Base-by-base conservation (phyloP, 1,140 invertebrate species). In the Penaeus japonicus region DNA sequence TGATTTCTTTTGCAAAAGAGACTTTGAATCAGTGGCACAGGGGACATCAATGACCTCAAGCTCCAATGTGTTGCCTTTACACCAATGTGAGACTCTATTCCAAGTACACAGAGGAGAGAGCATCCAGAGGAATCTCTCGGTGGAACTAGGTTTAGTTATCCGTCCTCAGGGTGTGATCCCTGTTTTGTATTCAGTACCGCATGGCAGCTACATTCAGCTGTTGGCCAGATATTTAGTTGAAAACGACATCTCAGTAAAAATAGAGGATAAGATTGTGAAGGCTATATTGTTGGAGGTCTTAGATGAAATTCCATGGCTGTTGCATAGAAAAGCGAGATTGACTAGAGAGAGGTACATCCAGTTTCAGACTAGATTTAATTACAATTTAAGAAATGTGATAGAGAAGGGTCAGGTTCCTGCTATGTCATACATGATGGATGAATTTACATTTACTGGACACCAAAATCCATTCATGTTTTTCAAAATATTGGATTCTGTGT, bases 391-490 rank as follows among this genome's bases (percentile, higher is more conserved):
- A 79, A 62, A 81, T n/a, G 24, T 80, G 20, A 79, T 75, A 32
- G 80, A 84, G 27, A 30, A 54, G 5, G 30, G 59, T 24, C 12
- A 84, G 32, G 65, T 59, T 0, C 32, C 55, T 73, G 5, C 54
- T 47, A 30, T 83, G 30, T 22, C 70, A 24, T 27, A 83, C 10
- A 62, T 73, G 24, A 39, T 89, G 77, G 57, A 84, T 39, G 75
- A 80, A 35, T 62, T 77, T 54, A 59, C n/a, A 20, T 89, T 89
- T 65, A 30, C n/a, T 10, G 87, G 87, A 7, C 80, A 85, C 39
- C 82, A 89, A 27, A 89, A 70, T 62, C 87, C 87, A 54, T 89
- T 89, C 27, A 20, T 80, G 32, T 53, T 89, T 39, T 89, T 89
- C 62, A 85, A 80, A 73, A 53, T 85, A 53, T 54, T 89, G 12